A percentile compares a stretch with the other conserved stretches of the same genome.
Evolutionary conservation across 2,888 invertebrate genomes (phyloP).

Genomic region (Zelleria hepariella): DNA sequence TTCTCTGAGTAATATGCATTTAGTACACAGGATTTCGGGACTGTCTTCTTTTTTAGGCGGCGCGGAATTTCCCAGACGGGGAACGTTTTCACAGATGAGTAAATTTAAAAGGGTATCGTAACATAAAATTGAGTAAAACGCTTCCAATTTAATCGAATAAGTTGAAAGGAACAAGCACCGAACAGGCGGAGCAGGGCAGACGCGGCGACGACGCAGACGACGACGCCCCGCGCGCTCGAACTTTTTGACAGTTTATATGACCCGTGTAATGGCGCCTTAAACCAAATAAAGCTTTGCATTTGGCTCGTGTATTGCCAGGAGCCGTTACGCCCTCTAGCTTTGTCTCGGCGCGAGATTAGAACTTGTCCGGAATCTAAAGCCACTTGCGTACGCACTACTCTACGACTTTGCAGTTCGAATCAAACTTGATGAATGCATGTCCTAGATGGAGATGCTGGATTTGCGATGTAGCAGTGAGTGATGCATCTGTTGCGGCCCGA

Average conservation of each 20-base stretch:
- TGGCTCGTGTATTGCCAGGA: conserved; percentile 43
- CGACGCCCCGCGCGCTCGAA: conserved; percentile 43
- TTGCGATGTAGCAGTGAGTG: conserved; percentile 23
- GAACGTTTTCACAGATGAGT: conserved; percentile 15
- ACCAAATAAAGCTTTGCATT: conserved; percentile 68
- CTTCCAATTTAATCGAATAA: conserved; percentile 35
- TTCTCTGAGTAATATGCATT: conserved; percentile 1
- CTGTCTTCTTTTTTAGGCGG: too few relatives aligned
- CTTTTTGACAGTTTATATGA: conserved; percentile 71
- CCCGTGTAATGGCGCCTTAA: conserved; percentile 69
- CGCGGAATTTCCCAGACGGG: not conserved
- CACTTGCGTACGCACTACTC: not conserved
- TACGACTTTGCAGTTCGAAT: not conserved
- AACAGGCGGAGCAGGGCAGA: not conserved
- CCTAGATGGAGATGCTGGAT: not conserved
- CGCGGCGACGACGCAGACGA: conserved; percentile 4
- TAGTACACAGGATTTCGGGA: not conserved
- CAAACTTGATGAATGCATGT: not conserved
- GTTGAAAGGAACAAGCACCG: conserved; percentile 18
- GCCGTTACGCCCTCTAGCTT: conserved; percentile 43
- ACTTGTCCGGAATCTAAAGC: conserved; percentile 19
- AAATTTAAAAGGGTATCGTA: conserved; percentile 26
- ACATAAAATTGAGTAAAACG: conserved; percentile 36
- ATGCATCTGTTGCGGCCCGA: conserved; percentile 45
- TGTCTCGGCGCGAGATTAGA: conserved; percentile 51